A percentile compares a stretch with the other conserved stretches of the same genome.
Conservation (phyloP, 1,140 invertebrate species). For the Nymphalis io region DNA sequence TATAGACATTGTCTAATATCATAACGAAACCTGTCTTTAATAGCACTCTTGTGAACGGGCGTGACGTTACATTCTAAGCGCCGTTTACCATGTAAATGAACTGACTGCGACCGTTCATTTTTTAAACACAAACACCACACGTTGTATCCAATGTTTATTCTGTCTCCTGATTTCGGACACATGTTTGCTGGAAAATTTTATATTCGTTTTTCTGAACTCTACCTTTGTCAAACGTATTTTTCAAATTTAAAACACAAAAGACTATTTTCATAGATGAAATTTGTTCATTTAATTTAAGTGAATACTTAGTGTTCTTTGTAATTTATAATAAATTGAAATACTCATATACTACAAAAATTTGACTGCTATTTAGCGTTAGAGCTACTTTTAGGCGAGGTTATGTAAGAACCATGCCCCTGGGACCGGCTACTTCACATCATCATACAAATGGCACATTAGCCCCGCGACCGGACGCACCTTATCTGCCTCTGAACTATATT, state of each 20-base stretch:
- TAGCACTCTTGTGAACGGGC: constrained; percentile 53
- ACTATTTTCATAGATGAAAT: no score
- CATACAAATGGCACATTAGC: constrained; percentile 79
- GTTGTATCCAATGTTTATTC: constrained; percentile 58
- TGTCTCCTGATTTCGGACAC: constrained; percentile 41
- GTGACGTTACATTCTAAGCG: constrained; percentile 74
- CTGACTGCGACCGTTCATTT: constrained; percentile 56
- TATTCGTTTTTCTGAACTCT: constrained; percentile 31
- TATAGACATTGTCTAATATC: not conserved
- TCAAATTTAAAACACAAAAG: not conserved
- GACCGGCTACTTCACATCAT: constrained; percentile 59
- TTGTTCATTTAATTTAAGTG: no score
- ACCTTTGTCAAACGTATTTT: constrained; percentile 2
- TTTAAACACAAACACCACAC: constrained; percentile 66
- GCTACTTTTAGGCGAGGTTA: constrained; percentile 44
- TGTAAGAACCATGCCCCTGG: constrained; percentile 47
- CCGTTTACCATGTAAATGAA: constrained; percentile 75
- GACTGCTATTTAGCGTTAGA: not conserved
- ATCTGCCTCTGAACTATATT: constrained; percentile 78
- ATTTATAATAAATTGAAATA: not conserved
- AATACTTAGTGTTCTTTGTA: no score
- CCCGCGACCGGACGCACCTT: constrained; percentile 71
- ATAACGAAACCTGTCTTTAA: constrained; percentile 31
- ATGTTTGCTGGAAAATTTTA: constrained; percentile 32
- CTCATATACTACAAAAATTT: not conserved